These are phyloP conservation scores for Chloroceryle amazona DNA, from an alignment of 2,797 vertebrate genomes.

Conservation along the genomic window DNA sequence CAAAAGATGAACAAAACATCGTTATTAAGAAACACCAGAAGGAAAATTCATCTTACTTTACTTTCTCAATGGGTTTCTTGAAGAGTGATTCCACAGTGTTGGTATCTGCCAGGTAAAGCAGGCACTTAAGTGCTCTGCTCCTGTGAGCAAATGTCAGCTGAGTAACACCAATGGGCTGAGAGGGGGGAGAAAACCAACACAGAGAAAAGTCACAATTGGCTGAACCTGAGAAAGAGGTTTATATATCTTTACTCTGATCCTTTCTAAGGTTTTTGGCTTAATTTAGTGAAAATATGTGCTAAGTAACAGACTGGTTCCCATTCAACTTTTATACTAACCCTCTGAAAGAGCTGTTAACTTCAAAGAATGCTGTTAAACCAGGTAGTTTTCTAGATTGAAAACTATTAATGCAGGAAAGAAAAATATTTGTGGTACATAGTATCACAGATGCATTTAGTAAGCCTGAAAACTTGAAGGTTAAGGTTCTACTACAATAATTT, in stretches of 20 bases:
- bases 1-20: not conserved
- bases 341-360: not conserved
- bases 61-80: constrained; percentile 87
- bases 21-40: not conserved
- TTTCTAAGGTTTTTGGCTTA: not conserved
- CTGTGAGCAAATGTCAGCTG: constrained; percentile 91
- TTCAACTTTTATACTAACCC: not conserved
- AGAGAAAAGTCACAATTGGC: not conserved
- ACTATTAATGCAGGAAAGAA: not conserved
- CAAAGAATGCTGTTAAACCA: not conserved
- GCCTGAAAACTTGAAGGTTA: not conserved
- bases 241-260: not conserved
- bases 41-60: constrained; percentile 83
- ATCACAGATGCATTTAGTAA: not conserved
- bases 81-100: constrained; percentile 87
- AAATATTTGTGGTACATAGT: not conserved
- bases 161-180: constrained; percentile 86
- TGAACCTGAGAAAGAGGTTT: not conserved
- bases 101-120: constrained; percentile 88
- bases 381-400: not conserved
- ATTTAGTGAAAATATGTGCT: not conserved
- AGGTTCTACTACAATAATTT: not conserved
- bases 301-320: not conserved
- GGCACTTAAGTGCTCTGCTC: constrained; percentile 90
- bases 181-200: not conserved